Conservation (phyloP, 2,113 vertebrate genomes). For the Notothenia coriiceps region DNA sequence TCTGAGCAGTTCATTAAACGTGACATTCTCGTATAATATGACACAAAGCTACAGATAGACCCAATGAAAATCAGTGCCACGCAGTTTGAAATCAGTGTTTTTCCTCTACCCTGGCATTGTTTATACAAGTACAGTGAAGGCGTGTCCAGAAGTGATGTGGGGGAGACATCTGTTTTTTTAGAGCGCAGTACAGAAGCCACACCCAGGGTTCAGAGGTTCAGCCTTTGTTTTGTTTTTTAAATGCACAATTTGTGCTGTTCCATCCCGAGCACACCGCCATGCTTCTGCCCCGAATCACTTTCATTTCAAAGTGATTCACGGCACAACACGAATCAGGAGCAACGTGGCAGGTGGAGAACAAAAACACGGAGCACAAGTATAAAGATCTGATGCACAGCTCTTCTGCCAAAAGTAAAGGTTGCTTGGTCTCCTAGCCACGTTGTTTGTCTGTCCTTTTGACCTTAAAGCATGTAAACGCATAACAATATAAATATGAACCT, state of each 20-base stretch:
- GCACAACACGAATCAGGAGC: too few species aligned
- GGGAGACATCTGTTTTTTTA: slow-evolving; percentile 76
- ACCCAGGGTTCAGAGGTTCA: slow-evolving; percentile 77
- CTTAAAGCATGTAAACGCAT: too few species aligned
- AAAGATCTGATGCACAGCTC: neutral
- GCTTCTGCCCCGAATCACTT: neutral
- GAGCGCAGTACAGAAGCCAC: slow-evolving; percentile 72
- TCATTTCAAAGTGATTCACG: neutral
- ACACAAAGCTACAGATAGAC: neutral
- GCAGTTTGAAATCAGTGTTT: slow-evolving; percentile 24
- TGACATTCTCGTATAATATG: neutral
- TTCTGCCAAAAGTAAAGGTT: too few species aligned
- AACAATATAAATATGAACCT: too few species aligned
- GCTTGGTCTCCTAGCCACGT: too few species aligned
- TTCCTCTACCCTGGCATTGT: slow-evolving; percentile 40
- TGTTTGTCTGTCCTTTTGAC: too few species aligned
- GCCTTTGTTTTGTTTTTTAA: slow-evolving; percentile 53
- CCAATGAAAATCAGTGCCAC: slow-evolving; percentile 9
- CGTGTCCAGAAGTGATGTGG: slow-evolving; percentile 61
- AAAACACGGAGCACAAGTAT: too few species aligned
- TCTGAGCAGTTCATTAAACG: slow-evolving; percentile 4
- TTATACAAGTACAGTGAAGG: slow-evolving; percentile 69
- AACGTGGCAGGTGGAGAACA: too few species aligned
- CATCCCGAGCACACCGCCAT: slow-evolving; percentile 35
- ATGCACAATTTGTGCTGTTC: slow-evolving; percentile 57